Evolutionary conservation across 1,140 invertebrate genomes (phyloP), one percentile per base, ranked within the genome.

Genomic region (Acromyrmex charruanus): DNA sequence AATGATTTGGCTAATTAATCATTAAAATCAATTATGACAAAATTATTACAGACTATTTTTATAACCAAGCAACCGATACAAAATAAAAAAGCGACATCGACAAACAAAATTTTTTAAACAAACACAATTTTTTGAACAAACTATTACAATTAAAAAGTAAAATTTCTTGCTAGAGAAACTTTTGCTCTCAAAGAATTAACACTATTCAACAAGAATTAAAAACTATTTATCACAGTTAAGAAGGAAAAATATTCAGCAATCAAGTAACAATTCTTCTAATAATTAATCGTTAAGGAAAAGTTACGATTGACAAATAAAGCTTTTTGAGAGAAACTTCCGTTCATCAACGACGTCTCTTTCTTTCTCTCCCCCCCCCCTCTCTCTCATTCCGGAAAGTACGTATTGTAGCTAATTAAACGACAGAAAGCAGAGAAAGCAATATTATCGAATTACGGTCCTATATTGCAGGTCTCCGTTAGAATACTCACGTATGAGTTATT

Each of bases 401-500:
- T 25, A 51, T 10, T 25, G 14, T 25, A 61, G 69, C 39, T 84
- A 84, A 84, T 84, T 84, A 84, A 63, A 84, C 69, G 80, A 44
- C 55, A 84, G 55, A 74, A 84, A 84, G 80, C 80, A 84, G 80
- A 74, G 80, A 84, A 84, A 84, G 80, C 69, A 69, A 61, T 84
- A 84, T 75, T 84, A 84, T 75, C 80, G 49, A 49, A 39, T 84
- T 71, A 61, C 66, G 7, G 21, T 81, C n/a, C 31, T 68, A 66
- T 25, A 53, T 12, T 82, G 55, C 68, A 74, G 68, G 80, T 61
- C 53, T n/a, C 14, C 55, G 69, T 49, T 63, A 84, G 68, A 51
- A 84, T 51, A 35, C 69, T 61, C 71, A 39, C 61, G 14, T 63
- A 65, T 31, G 89, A 89, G 79, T 84, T 89, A 90, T 89, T 89